phyloP scores from a whole-genome alignment of 2,113 vertebrate genomes.

The Alosa alosa region DNA sequence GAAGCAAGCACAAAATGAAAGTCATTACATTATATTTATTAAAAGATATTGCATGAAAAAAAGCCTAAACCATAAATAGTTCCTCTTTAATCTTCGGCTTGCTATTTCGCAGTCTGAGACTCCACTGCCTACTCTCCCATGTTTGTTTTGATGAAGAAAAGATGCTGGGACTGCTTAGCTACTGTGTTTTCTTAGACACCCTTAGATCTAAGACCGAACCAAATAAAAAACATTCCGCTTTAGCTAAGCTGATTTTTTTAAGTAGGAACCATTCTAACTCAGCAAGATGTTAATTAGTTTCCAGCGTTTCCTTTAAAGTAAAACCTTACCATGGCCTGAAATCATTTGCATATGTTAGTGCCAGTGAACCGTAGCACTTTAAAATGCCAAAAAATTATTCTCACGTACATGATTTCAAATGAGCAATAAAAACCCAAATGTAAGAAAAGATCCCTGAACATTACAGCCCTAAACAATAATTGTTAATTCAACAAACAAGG shows the following conservation, averaged over 20 bases:
- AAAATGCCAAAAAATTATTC: background rate
- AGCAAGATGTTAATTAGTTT: slow-evolving; percentile 65
- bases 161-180: slow-evolving; percentile 36
- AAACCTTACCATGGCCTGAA: slow-evolving; percentile 30
- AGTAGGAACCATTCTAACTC: slow-evolving; percentile 57
- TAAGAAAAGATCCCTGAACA: background rate
- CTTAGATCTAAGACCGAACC: slow-evolving; percentile 54
- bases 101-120: background rate
- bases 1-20: slow-evolving; percentile 28
- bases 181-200: slow-evolving; percentile 39
- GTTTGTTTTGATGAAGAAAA: slow-evolving; percentile 51
- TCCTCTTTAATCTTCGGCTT: background rate
- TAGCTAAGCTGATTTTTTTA: slow-evolving; percentile 39
- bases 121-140: background rate
- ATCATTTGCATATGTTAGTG: slow-evolving; percentile 47
- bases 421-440: background rate
- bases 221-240: slow-evolving; percentile 66
- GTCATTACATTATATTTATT: slow-evolving; percentile 11
- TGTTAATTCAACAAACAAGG: background rate
- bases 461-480: background rate
- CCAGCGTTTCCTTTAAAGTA: slow-evolving; percentile 24
- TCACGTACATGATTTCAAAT: background rate
- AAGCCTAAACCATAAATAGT: background rate
- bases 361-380: background rate
- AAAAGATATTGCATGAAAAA: background rate